These are phyloP conservation scores for Sebastes jordani DNA, from an alignment of 2,797 vertebrate genomes.

Conservation along the genomic window DNA sequence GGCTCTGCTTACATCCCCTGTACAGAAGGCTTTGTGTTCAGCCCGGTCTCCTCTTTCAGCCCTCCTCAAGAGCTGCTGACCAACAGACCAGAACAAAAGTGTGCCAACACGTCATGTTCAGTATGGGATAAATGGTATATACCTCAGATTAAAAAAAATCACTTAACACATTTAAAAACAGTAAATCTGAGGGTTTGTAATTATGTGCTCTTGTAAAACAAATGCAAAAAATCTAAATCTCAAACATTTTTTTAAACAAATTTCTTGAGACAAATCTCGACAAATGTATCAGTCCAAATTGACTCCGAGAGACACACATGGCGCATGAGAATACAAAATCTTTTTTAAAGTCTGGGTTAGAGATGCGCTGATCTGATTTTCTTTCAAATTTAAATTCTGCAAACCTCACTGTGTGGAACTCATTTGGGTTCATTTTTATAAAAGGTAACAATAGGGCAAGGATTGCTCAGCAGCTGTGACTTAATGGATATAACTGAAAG, in stretches of 20 bases:
- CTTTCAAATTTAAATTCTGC: background rate
- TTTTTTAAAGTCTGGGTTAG: background rate
- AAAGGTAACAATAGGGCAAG: background rate
- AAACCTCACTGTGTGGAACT: background rate
- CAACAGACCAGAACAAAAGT: slow-evolving; percentile 41
- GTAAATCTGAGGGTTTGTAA: background rate
- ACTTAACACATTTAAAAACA: background rate
- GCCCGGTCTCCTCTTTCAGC: slow-evolving; percentile 74
- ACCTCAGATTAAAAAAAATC: background rate
- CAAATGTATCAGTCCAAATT: background rate
- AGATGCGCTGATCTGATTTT: background rate
- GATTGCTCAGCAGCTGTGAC: background rate
- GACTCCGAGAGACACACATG: background rate
- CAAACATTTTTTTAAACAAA: background rate
- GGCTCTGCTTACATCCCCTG: slow-evolving; percentile 76
- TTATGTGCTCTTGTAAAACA: background rate
- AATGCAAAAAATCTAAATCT: background rate
- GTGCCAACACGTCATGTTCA: slow-evolving; percentile 20
- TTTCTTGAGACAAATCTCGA: background rate
- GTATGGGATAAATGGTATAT: background rate
- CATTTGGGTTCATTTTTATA: background rate
- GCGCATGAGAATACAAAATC: no score
- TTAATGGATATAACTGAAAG: background rate
- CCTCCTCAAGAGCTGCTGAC: slow-evolving; percentile 51
- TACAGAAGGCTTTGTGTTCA: slow-evolving; percentile 72